Conservation (phyloP, 2,113 vertebrate species). For the Onychostoma macrolepis region DNA sequence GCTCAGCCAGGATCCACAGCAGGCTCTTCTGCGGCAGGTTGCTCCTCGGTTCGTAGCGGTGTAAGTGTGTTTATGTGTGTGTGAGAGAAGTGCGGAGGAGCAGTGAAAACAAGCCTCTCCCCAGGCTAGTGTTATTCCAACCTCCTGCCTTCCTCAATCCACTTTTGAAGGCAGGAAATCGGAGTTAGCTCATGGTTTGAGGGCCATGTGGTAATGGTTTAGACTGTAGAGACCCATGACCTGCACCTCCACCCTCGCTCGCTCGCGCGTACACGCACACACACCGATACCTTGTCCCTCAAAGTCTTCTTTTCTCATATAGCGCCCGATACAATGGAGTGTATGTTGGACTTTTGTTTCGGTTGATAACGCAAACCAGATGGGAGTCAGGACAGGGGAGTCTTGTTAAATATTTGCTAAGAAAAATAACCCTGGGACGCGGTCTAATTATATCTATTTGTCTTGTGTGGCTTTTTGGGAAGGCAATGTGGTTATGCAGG, state of each 20-base stretch:
- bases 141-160: constrained; percentile 76
- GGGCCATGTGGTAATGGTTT: constrained; percentile 79
- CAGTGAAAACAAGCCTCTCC: constrained; percentile 82
- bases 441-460: constrained; percentile 82
- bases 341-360: constrained; percentile 71
- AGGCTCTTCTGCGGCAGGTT: constrained; percentile 48
- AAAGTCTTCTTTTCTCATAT: constrained; percentile 63
- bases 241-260: constrained; percentile 44
- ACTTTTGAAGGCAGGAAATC: constrained; percentile 91
- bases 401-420: constrained; percentile 85
- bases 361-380: constrained; percentile 82
- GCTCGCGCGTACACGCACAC: constrained; percentile 17
- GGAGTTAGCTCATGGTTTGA: constrained; percentile 83
- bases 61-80: constrained; percentile 52
- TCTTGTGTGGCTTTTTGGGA: constrained; percentile 76
- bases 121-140: constrained; percentile 81
- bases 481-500: constrained; percentile 70
- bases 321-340: constrained; percentile 59
- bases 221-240: constrained; percentile 61
- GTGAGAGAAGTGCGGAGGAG: constrained; percentile 67
- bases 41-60: constrained; percentile 40
- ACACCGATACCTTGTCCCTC: constrained; percentile 66
- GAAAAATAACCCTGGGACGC: constrained; percentile 82
- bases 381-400: constrained; percentile 70
- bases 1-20: constrained; percentile 35